Conservation (phyloP, 2,797 vertebrate genomes). For the Poliocrania exsul region DNA sequence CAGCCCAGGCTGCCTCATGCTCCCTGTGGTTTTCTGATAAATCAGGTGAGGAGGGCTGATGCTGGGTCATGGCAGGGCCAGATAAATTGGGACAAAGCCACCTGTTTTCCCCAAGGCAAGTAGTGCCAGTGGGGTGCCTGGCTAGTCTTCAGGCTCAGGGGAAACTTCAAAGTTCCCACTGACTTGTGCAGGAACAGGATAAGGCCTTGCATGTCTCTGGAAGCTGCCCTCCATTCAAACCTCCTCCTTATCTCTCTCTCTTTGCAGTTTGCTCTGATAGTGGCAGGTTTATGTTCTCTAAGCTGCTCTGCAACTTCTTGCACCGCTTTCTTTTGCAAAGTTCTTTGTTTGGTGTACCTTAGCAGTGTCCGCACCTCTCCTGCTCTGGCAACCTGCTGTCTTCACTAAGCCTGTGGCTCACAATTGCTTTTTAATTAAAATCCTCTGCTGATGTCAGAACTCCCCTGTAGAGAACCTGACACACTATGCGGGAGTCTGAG, state of each 20-base stretch:
- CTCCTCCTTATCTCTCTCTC: conserved; percentile 28
- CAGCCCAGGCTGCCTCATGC: not conserved
- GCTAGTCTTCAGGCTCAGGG: not conserved
- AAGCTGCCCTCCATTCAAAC: conserved; percentile 17
- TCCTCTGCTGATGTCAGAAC: not conserved
- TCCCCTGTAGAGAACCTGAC: not conserved
- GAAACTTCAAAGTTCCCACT: not conserved
- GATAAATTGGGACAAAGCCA: not conserved
- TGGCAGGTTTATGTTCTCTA: not conserved
- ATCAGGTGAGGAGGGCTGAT: not conserved
- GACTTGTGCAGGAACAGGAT: not conserved
- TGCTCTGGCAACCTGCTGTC: not conserved
- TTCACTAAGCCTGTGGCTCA: not conserved
- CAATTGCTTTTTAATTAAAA: conserved; percentile 31
- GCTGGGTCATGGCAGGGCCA: not conserved
- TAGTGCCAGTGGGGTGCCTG: not conserved
- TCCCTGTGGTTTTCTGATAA: conserved; percentile 1
- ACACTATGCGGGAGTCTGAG: rapidly evolving
- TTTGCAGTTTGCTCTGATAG: not conserved
- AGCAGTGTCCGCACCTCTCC: not conserved
- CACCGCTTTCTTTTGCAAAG: not conserved
- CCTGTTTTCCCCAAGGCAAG: not conserved
- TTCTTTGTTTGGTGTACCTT: not conserved
- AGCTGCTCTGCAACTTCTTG: not conserved
- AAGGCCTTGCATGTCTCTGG: not conserved